These are phyloP conservation scores for Phalacrocorax aristotelis DNA, from an alignment of 2,113 vertebrate species.

Conservation along the genomic window DNA sequence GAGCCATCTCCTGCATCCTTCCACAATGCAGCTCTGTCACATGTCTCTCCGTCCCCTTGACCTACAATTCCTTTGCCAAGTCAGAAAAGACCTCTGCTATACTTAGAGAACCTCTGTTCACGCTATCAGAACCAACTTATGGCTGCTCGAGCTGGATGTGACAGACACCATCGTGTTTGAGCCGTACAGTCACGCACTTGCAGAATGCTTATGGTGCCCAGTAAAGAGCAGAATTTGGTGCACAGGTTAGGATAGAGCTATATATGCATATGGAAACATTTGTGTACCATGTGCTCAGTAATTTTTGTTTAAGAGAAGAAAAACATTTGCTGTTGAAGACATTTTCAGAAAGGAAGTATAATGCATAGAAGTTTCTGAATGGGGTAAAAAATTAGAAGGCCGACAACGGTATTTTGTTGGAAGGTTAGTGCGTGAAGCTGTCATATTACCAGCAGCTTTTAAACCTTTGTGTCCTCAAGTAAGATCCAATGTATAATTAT, in stretches of 20 bases:
- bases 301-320: background rate
- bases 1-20: background rate
- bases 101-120: background rate
- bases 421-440: background rate
- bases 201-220: background rate
- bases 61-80: background rate
- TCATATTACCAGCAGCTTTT: background rate
- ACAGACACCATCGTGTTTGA: background rate
- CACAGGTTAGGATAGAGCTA: background rate
- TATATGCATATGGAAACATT: background rate
- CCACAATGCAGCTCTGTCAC: background rate
- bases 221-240: background rate
- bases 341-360: background rate
- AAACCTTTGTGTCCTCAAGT: background rate
- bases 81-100: background rate
- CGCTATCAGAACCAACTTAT: rapidly evolving
- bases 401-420: background rate
- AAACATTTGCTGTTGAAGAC: background rate
- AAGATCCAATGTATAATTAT: background rate
- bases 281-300: background rate
- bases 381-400: background rate
- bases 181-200: background rate
- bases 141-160: background rate
- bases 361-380: background rate
- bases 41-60: background rate